Base-by-base conservation (phyloP, 2,888 invertebrate genomes). In the Erannis defoliaria region DNA sequence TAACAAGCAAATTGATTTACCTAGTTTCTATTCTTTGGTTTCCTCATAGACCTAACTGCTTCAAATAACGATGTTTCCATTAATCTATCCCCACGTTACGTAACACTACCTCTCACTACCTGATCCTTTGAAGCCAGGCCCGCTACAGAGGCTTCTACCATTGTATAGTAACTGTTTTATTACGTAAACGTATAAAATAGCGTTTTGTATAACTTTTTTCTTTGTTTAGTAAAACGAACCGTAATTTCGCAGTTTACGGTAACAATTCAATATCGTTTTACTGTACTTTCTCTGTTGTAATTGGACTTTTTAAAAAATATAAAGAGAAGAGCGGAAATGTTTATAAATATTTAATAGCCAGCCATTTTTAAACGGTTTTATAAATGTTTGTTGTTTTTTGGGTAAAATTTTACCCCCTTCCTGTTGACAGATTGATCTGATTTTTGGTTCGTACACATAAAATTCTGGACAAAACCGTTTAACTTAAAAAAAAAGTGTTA, bases 151-250 rank as follows among this genome's bases (percentile, higher is more conserved):
- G 2, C 19, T 29, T 10, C 29, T 9, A 18, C 48, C 9, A 45
- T 38, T 55, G 51, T 54, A 16, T 38, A 12, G 38, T 29, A 53
- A 55, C 43, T 56, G 51, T 46, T 66, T 55, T 63, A 66, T 58
- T 48, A 42, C 43, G 37, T 56, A 48, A n/a, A 43, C 38, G 14
- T 23, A 19, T 10, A 16, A 21, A 38, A 38, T 35, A 50, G 26
- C 31, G 31, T 33, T 48, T n/a, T 19, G 14, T 6, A 38, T 12
- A 6, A 18, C 31, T 23, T 26, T 50, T 49, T 33, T 50, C 23
- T 16, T 26, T 37, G 21, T 21, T 16, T 16, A 50, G 37, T 50
- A 35, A 48, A 31, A 33, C 16, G 2, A 31, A 48, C 31, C 5
- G 31, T 48, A 31, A 12, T 33, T 5, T 19, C 31, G 31, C n/a